Evolutionary conservation across 1,140 invertebrate genomes (phyloP).

Genomic region (Ganaspis sp.): DNA sequence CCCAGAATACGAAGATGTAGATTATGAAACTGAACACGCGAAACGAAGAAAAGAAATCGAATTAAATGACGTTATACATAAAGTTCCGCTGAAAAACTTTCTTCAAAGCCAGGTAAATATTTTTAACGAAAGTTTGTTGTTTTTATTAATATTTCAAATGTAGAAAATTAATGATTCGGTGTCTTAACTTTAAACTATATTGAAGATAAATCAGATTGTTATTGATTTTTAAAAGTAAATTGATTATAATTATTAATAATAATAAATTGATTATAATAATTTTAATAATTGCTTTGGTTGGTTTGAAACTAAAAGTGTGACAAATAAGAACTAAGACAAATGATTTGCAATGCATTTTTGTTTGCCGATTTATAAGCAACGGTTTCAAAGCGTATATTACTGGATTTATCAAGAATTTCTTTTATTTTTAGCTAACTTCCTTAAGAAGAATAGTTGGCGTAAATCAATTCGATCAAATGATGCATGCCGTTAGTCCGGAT

Average conservation of each 20-base stretch:
- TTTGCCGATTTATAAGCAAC: not conserved
- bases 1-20: slow-evolving; percentile 69
- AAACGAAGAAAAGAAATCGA: slow-evolving; percentile 79
- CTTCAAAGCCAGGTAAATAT: slow-evolving; percentile 80
- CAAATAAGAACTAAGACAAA: too few species aligned
- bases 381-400: not conserved
- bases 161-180: too few species aligned
- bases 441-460: slow-evolving; percentile 82
- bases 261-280: too few species aligned
- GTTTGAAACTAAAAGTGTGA: too few species aligned
- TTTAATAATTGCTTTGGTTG: too few species aligned
- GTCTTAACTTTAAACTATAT: too few species aligned
- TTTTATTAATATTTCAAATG: too few species aligned
- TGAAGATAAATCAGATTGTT: too few species aligned
- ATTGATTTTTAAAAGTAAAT: too few species aligned
- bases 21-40: slow-evolving; percentile 78
- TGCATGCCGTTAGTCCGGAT: slow-evolving; percentile 81
- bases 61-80: slow-evolving; percentile 83
- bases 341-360: too few species aligned
- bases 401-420: slow-evolving; percentile 13
- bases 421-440: slow-evolving; percentile 79
- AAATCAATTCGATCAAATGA: slow-evolving; percentile 82
- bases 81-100: slow-evolving; percentile 82
- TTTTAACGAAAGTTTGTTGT: too few species aligned
- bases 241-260: too few species aligned